Evolutionary conservation across 2,888 invertebrate species (phyloP), one percentile per base, ranked within the genome.

Genomic region (Metopia argyrocephala): DNA sequence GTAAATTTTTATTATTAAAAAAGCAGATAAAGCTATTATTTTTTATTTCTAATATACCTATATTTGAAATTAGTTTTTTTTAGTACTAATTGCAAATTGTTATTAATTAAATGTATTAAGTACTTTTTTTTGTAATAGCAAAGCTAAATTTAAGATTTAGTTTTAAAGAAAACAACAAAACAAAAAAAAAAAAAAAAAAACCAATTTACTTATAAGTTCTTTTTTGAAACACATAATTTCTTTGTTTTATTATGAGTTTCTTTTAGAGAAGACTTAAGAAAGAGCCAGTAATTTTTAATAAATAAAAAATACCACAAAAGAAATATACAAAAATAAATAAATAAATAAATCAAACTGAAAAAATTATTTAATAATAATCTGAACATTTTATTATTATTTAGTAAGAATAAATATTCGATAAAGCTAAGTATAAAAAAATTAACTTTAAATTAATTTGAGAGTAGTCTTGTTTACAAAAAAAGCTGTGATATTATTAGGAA

Each of bases 271-370:
- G 80, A 80, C 73, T 80, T 80, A 79, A 80, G 57, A 61, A 73
- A 73, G 73, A 80, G 80, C 80, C 80, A 80, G 80, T 80, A 76
- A 80, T 78, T 73, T 78, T 66, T 76, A 79, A 65, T 69, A 65
- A 79, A 59, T 70, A 59, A 15, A 73, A 38, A 25, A 64, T 56
- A n/a, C n/a, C n/a, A n/a, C n/a, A 70, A 48, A 18, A 28, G n/a
- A 38, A 50, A 59, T 21, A 46, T 20, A 56, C 56, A 52, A 46
- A 66, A 62, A 70, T 52, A 31, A 68, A 70, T 59, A 31, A 68
- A 54, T 66, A 38, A 74, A 54, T 71, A 82, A 79, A 68, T 46
- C 69, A 71, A 64, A 38, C n/a, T 71, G 64, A 57, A 70, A 73
- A 68, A 45, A 50, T 9, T 59, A 45, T 52, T 61, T 18, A 73